Evolutionary conservation across 1,140 invertebrate species (phyloP), one percentile per base, ranked within the genome.

Genomic region (Copidosoma floridanum): DNA sequence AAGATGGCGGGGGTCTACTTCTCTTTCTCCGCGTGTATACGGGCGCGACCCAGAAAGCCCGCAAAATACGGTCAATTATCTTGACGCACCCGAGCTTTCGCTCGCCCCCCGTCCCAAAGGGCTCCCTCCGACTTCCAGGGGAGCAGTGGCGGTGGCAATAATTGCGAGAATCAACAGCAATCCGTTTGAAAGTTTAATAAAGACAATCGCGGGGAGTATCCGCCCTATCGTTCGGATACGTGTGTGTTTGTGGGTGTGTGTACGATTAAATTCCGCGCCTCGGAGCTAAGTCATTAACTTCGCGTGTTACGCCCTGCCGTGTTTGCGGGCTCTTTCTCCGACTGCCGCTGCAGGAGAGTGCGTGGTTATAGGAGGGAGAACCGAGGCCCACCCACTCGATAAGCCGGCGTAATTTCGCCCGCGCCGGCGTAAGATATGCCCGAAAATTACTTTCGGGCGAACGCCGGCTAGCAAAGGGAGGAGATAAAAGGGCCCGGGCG

Each of bases 341-440:
- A 32, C 6, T 12, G 29, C 6, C 6, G 29, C 29, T 32, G 29
- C 29, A 6, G n/a, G n/a, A n/a, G n/a, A n/a, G n/a, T n/a, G n/a
- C n/a, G n/a, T n/a, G n/a, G n/a, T n/a, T n/a, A n/a, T n/a, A 46
- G 43, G 21, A 46, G 24, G 38, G 47, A 35, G 40, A 32, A 26
- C 18, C n/a, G n/a, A n/a, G n/a, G n/a, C n/a, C n/a, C 46, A 38
- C 54, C 24, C 54, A 46, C 51, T 66, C 65, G 65, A 66, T 66
- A 66, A 66, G 62, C 65, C 58, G 20, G 46, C 37, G 65, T 64
- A 64, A 66, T 66, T 66, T 62, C 47, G 48, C 57, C n/a, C 50
- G 61, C 37, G 55, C 41, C 52, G 32, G 58, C 32, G 56, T 57
- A 59, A 66, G 65, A 66, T 66, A 64, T 64, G 58, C 55, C 57